A percentile compares a stretch with the other conserved stretches of the same genome.
These are phyloP conservation scores for Ectemnius continuus DNA, from an alignment of 2,888 invertebrate genomes.

Conservation along the genomic window DNA sequence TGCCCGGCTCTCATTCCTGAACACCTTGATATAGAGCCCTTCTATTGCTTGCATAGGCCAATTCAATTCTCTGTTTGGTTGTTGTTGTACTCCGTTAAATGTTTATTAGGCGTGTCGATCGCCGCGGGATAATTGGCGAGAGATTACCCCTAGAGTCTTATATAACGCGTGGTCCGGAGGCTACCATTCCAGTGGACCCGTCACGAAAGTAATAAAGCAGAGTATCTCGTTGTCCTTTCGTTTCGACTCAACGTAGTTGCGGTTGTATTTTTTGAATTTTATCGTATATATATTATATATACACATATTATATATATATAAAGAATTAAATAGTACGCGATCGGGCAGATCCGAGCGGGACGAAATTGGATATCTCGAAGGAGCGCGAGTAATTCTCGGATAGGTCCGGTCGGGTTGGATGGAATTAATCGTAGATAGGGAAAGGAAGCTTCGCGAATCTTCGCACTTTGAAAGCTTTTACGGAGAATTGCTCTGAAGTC, in stretches of 20 bases:
- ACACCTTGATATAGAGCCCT: conserved; percentile 9
- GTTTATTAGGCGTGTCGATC: conserved; percentile 49
- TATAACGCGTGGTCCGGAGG: conserved; percentile 19
- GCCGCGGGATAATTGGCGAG: conserved; percentile 21
- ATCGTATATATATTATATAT: conserved; percentile 52
- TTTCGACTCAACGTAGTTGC: conserved; percentile 54
- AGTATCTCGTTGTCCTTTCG: conserved; percentile 57
- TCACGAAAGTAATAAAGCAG: conserved; percentile 53
- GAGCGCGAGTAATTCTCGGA: conserved; percentile 13
- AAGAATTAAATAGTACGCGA: conserved; percentile 26
- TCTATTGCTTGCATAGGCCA: conserved; percentile 35
- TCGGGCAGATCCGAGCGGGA: conserved; percentile 24
- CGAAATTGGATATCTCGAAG: conserved; percentile 5
- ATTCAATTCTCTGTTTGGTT: conserved; percentile 45
- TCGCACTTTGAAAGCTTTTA: conserved; percentile 14
- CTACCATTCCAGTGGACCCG: conserved; percentile 40
- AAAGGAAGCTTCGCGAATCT: conserved; percentile 20
- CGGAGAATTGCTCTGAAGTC: not conserved
- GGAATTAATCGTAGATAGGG: conserved; percentile 26
- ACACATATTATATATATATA: conserved; percentile 20
- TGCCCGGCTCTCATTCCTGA: conserved; percentile 20
- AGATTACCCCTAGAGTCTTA: conserved; percentile 14
- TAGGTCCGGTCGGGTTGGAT: conserved; percentile 9
- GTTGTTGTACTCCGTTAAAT: conserved; percentile 48
- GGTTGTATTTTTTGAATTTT: conserved; percentile 65